Base-by-base conservation (phyloP, 2,113 vertebrate species). In the Pluvianellus socialis region DNA sequence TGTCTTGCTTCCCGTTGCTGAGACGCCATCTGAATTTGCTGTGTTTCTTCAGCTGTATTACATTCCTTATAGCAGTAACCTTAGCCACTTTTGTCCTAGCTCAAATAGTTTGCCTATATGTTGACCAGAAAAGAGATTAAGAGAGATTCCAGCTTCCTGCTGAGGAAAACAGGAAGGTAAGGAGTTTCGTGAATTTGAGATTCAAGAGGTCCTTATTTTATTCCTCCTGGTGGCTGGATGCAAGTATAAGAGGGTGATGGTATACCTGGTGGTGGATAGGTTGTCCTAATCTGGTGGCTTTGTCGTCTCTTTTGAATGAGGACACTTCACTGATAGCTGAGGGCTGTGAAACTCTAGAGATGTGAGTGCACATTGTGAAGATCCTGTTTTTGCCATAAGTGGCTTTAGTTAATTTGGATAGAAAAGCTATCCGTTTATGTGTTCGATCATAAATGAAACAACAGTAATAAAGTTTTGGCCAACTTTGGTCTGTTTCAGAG, bases 1-100 rank as follows among this genome's bases (percentile, higher is more conserved):
- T 65, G 8, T 27, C 79, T 38, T 59, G 8, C 16, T 65, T 47
- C 32, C 30, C 0, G 0, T 23, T 55, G 11, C 32, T 44, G 10
- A 58, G 40, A 22, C 32, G 84, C 30, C 12, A 6, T 22, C 47
- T 81, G 73, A n/a, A 66, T 84, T 94, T 87, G 23, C 68, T 45
- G 11, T n/a, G 52, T 79, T 90, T 76, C 67, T 68, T 67, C 38
- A 73, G 26, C 44, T 59, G 3, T 42, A 24, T n/a, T 33, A 2
- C 2, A 2, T 72, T 79, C n/a, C 23, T 49, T 38, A 1, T 23
- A 52, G 11, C 66, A 42, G 45, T 17, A 77, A 14, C 47, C 10
- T 53, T 35, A 38, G 53, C 45, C 18, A 4, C 26, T 45, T 50
- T 49, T 82, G 38, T 28, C 52, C 30, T 55, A 59, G 24, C n/a